Conservation (phyloP, 35 echinoderm and acorn worm genomes). For the Ptychodera flava region DNA sequence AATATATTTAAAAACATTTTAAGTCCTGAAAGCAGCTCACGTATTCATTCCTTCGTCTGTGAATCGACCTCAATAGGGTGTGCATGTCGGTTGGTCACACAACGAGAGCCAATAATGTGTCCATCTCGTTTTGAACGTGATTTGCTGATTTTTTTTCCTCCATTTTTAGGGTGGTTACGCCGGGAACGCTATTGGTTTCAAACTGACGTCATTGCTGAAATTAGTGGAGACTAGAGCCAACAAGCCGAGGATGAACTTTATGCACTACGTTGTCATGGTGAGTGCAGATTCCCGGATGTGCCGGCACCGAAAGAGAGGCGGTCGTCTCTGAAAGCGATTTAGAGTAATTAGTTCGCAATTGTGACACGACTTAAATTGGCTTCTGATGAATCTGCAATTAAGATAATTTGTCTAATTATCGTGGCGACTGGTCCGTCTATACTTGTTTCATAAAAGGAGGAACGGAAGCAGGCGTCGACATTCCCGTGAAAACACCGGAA, state of each 20-base stretch:
- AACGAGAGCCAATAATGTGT: no score
- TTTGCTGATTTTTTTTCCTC: no score
- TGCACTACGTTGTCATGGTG: conserved; percentile 87
- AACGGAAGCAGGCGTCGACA: not conserved
- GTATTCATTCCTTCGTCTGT: no score
- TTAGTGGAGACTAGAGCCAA: conserved; percentile 90
- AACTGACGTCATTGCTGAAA: conserved; percentile 76
- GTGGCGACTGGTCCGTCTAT: not conserved
- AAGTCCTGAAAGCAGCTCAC: no score
- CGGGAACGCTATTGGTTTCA: conserved; percentile 91
- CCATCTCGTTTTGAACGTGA: no score
- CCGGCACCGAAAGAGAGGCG: not conserved
- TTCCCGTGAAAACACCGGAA: no score
- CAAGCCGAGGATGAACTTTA: conserved; percentile 87
- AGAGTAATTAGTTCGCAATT: not conserved
- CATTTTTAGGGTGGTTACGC: conserved; percentile 87
- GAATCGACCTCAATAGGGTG: no score
- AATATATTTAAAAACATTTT: no score
- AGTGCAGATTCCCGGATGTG: not conserved
- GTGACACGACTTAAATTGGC: not conserved
- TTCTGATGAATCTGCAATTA: not conserved
- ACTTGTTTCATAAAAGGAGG: not conserved
- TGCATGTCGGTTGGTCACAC: no score
- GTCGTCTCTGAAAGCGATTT: not conserved
- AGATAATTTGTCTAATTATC: not conserved